These are phyloP conservation scores for Aleadryas rufinucha DNA, from an alignment of 2,113 vertebrate genomes.

Conservation along the genomic window DNA sequence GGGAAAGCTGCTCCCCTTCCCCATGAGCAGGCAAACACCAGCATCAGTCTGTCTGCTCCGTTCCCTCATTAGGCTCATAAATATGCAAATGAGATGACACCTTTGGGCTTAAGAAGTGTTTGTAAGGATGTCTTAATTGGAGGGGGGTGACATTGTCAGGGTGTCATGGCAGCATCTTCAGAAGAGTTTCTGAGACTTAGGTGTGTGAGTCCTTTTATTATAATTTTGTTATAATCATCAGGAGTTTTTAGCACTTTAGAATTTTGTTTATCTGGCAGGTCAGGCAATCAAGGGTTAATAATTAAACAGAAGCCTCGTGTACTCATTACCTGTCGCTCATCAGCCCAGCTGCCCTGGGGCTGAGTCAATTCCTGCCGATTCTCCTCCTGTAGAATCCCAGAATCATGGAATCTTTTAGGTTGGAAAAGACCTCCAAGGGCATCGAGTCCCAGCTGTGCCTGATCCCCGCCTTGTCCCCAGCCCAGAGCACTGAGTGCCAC, in stretches of 20 bases:
- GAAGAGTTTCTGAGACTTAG: neutral
- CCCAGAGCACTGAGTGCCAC: neutral
- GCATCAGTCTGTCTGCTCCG: neutral
- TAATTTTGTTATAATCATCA: neutral
- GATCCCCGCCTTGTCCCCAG: neutral
- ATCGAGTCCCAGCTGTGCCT: accelerated
- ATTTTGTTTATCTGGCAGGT: neutral
- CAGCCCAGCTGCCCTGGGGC: neutral
- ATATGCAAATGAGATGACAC: neutral
- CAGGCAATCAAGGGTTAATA: neutral
- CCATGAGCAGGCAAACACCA: neutral
- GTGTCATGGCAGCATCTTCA: neutral
- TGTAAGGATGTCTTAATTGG: neutral
- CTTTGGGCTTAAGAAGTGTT: neutral
- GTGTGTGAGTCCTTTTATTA: neutral
- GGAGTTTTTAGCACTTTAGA: neutral
- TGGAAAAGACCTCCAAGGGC: neutral
- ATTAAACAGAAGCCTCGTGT: neutral
- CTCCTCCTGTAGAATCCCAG: neutral
- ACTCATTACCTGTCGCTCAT: neutral
- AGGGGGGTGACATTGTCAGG: neutral
- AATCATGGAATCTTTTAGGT: neutral
- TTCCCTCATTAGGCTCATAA: neutral
- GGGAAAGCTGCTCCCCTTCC: neutral
- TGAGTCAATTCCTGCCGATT: neutral